Conservation (phyloP, 1,140 invertebrate species). For the Eurosta solidaginis region DNA sequence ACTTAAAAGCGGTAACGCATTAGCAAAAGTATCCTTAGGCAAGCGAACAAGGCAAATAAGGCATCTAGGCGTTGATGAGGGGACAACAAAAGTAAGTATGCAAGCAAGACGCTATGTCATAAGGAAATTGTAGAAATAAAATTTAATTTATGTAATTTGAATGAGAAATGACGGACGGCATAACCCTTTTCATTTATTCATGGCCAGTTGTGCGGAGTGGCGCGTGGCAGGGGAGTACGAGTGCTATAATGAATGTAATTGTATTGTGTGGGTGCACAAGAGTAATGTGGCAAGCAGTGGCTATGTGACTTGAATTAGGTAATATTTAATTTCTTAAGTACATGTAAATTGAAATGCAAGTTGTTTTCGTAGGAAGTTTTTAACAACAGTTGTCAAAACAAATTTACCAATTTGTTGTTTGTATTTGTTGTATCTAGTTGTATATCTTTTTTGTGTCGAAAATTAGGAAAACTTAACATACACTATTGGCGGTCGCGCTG, state of each 20-base stretch:
- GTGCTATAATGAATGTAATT: too few relatives aligned
- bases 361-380: constrained; percentile 4
- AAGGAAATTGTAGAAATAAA: constrained; percentile 26
- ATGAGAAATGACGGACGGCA: constrained; percentile 23
- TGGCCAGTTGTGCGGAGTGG: neutral
- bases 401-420: constrained; percentile 35
- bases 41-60: constrained; percentile 9
- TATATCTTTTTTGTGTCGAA: too few relatives aligned
- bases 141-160: constrained; percentile 28
- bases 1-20: constrained; percentile 23
- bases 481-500: too few relatives aligned
- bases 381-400: constrained; percentile 33
- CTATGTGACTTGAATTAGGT: neutral
- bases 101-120: constrained; percentile 19
- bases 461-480: too few relatives aligned
- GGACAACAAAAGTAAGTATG: neutral
- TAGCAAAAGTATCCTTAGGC: constrained; percentile 23
- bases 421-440: too few relatives aligned
- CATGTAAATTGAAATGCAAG: constrained; percentile 27
- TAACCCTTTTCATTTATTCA: constrained; percentile 30
- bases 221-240: neutral
- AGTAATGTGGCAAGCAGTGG: neutral
- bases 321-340: constrained; percentile 20
- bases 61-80: neutral
- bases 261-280: neutral